These are phyloP conservation scores for Meloidogyne hapla DNA, from an alignment of 1,140 invertebrate genomes.

Conservation along the genomic window DNA sequence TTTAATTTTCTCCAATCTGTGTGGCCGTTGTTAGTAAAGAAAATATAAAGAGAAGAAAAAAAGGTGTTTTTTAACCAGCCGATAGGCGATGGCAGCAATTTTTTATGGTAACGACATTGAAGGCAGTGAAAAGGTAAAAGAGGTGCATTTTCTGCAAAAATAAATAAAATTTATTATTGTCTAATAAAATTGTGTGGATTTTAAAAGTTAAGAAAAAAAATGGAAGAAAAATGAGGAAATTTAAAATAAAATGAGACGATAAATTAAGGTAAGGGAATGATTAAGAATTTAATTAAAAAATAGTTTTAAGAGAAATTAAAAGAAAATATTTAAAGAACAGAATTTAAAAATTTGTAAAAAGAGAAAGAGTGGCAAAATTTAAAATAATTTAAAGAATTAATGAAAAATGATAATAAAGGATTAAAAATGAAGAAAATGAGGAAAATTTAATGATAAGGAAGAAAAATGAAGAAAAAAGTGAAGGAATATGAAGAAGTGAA, in stretches of 20 bases:
- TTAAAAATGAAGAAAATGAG: neutral
- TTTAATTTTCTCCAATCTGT: neutral
- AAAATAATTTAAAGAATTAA: neutral
- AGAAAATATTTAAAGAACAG: too few relatives aligned
- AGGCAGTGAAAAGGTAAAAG: neutral
- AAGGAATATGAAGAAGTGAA: neutral
- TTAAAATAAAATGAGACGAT: neutral
- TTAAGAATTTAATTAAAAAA: neutral
- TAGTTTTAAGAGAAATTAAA: neutral
- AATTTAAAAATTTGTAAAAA: neutral
- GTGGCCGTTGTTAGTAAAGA: neutral
- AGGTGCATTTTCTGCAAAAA: neutral
- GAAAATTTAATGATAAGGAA: neutral
- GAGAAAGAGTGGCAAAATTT: too few relatives aligned
- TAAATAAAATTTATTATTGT: constrained; percentile 2
- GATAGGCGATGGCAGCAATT: constrained; percentile 1
- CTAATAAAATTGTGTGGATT: neutral
- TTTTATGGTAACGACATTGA: constrained; percentile 1
- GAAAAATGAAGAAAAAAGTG: neutral
- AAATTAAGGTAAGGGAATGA: constrained; percentile 1
- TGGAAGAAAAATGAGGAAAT: neutral
- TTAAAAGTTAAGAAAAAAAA: constrained; percentile 1
- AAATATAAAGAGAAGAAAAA: too few relatives aligned
- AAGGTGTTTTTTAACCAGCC: neutral
- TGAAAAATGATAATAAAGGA: neutral